These are phyloP conservation scores for Thermophis baileyi DNA, from an alignment of 2,113 vertebrate species.

Conservation along the genomic window DNA sequence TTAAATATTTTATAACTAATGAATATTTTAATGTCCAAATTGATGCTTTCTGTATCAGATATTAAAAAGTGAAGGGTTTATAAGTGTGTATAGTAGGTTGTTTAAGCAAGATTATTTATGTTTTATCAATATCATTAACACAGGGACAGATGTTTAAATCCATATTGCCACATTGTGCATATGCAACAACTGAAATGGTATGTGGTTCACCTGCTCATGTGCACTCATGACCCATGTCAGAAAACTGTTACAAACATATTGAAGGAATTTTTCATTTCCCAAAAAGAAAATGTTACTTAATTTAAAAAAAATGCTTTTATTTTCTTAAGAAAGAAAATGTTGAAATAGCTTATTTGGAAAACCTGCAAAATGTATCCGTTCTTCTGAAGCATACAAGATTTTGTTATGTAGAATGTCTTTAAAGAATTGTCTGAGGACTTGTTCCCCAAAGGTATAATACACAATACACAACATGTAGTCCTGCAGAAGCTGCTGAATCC, in stretches of 20 bases:
- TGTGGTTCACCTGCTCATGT: slow-evolving; percentile 35
- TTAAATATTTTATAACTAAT: slow-evolving; percentile 77
- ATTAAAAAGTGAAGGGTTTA: slow-evolving; percentile 60
- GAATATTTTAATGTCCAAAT: slow-evolving; percentile 78
- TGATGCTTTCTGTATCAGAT: slow-evolving; percentile 70
- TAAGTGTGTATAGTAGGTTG: slow-evolving; percentile 54
- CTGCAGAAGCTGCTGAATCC: neutral
- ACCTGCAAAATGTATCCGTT: slow-evolving; percentile 33
- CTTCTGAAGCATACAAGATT: slow-evolving; percentile 41
- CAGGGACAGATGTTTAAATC: slow-evolving; percentile 61
- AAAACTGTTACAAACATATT: slow-evolving; percentile 33
- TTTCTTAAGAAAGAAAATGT: slow-evolving; percentile 58
- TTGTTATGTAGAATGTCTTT: slow-evolving; percentile 49
- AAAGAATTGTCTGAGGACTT: neutral
- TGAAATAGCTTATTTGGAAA: slow-evolving; percentile 49
- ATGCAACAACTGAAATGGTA: slow-evolving; percentile 46
- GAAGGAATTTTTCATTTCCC: slow-evolving; percentile 40
- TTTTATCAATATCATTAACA: slow-evolving; percentile 55
- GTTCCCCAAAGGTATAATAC: neutral
- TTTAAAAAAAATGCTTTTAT: slow-evolving; percentile 34
- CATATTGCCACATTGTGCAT: slow-evolving; percentile 27
- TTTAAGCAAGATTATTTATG: slow-evolving; percentile 56
- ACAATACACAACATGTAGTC: neutral
- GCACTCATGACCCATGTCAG: slow-evolving; percentile 38
- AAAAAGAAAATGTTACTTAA: slow-evolving; percentile 22